Conservation (phyloP, 2,113 vertebrate species). For the Lipophrys pholis region DNA sequence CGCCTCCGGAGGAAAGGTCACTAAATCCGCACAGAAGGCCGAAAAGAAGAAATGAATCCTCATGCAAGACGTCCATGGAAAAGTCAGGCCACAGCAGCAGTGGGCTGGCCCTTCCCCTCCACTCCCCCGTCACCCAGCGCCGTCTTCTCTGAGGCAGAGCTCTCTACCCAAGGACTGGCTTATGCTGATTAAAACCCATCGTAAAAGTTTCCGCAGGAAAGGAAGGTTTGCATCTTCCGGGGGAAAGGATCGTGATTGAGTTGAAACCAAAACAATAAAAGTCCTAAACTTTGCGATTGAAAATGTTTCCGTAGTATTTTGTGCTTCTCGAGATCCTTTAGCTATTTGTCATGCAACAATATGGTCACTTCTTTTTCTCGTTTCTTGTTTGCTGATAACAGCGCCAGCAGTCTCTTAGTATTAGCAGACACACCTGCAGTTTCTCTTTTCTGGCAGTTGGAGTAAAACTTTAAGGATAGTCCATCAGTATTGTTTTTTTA, state of each 20-base stretch:
- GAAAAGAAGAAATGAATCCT: slow-evolving; percentile 83
- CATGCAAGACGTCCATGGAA: slow-evolving; percentile 51
- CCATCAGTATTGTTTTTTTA: no score
- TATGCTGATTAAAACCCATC: slow-evolving; percentile 85
- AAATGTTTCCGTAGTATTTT: slow-evolving; percentile 31
- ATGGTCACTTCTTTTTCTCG: no score
- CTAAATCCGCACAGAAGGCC: slow-evolving; percentile 85
- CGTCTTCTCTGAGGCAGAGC: slow-evolving; percentile 74
- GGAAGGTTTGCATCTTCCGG: slow-evolving; percentile 64
- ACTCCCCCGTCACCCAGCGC: slow-evolving; percentile 44
- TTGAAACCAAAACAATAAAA: slow-evolving; percentile 72
- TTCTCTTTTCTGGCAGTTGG: no score
- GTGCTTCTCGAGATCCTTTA: no score
- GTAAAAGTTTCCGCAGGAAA: slow-evolving; percentile 88
- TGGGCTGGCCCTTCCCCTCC: slow-evolving; percentile 28
- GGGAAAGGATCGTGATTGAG: slow-evolving; percentile 52
- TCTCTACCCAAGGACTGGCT: slow-evolving; percentile 86
- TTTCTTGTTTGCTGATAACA: no score
- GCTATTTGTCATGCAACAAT: no score
- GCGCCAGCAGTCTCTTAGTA: no score
- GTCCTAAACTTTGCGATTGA: slow-evolving; percentile 61
- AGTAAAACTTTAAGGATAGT: no score
- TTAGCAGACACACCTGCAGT: no score
- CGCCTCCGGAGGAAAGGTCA: slow-evolving; percentile 76
- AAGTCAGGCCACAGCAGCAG: slow-evolving; percentile 53